Evolutionary conservation across 2,113 vertebrate species (phyloP).

Genomic region (Aramus guarauna): DNA sequence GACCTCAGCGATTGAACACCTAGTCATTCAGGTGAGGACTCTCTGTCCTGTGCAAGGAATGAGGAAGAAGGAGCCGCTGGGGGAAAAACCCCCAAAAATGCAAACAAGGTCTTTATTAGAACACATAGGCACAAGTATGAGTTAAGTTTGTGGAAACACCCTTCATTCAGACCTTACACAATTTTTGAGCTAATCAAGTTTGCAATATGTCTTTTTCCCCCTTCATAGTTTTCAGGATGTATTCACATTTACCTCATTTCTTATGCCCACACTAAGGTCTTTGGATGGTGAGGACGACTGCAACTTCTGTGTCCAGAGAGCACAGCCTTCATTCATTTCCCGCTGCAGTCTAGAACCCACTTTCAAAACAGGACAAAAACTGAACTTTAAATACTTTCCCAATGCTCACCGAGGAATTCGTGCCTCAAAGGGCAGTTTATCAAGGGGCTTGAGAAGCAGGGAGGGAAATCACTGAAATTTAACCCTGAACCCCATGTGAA

Average conservation of each 20-base stretch:
- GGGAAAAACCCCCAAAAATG: fast-evolving
- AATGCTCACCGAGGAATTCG: not conserved
- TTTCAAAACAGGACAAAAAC: not conserved
- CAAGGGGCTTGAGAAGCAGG: not conserved
- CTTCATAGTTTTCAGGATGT: not conserved
- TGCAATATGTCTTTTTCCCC: not conserved
- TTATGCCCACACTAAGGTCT: not conserved
- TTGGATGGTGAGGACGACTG: not conserved
- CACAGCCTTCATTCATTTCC: not conserved
- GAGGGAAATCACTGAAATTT: slow-evolving; percentile 58
- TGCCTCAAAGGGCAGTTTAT: slow-evolving; percentile 2
- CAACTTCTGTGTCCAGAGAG: not conserved
- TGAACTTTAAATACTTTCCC: not conserved
- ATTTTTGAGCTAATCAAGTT: not conserved
- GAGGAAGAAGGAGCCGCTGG: not conserved
- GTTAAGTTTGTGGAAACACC: not conserved
- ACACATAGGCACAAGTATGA: not conserved
- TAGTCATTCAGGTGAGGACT: not conserved
- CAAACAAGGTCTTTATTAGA: not conserved
- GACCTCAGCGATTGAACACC: fast-evolving
- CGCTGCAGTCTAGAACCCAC: not conserved
- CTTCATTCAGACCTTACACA: not conserved
- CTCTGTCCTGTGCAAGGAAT: not conserved
- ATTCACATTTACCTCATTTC: not conserved
- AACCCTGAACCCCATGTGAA: slow-evolving; percentile 76